phyloP scores from a whole-genome alignment of 2,797 vertebrate species.

The Eulemur coronatus region DNA sequence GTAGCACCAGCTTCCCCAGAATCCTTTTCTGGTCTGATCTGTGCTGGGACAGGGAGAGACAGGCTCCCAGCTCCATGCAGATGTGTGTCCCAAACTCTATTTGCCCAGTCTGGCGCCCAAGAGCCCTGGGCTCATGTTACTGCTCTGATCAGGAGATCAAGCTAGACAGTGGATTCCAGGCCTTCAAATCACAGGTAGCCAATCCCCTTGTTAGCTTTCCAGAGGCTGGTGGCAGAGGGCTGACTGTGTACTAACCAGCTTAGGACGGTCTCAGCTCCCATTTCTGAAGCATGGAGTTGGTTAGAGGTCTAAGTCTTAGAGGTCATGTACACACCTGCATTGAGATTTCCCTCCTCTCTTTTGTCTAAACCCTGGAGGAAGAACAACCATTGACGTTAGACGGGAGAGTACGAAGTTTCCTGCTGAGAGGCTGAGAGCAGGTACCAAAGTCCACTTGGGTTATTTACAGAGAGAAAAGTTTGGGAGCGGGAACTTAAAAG shows the following conservation, averaged over 20 bases:
- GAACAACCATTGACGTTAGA: slow-evolving; percentile 8
- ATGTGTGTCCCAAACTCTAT: neutral
- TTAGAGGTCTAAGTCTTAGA: neutral
- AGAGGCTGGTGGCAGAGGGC: neutral
- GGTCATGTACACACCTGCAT: neutral
- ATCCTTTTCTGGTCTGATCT: neutral
- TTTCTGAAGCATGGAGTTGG: neutral
- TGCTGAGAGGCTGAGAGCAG: neutral
- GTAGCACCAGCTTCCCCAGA: neutral
- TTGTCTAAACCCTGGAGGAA: neutral
- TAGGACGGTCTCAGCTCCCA: neutral
- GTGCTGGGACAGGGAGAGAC: neutral
- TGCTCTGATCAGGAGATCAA: neutral
- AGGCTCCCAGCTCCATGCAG: neutral
- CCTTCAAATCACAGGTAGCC: neutral
- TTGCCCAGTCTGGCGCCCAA: neutral
- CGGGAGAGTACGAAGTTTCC: neutral
- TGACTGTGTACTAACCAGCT: neutral
- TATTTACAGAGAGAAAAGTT: slow-evolving; percentile 41
- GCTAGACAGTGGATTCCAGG: neutral
- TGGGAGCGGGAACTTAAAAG: neutral
- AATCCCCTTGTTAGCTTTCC: neutral
- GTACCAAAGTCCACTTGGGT: neutral
- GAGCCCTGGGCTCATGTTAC: neutral
- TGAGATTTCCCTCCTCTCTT: neutral